A percentile compares a stretch with the other conserved stretches of the same genome.
These are phyloP conservation scores for Pseudochaenichthys georgianus DNA, from an alignment of 2,797 vertebrate genomes.

Conservation along the genomic window DNA sequence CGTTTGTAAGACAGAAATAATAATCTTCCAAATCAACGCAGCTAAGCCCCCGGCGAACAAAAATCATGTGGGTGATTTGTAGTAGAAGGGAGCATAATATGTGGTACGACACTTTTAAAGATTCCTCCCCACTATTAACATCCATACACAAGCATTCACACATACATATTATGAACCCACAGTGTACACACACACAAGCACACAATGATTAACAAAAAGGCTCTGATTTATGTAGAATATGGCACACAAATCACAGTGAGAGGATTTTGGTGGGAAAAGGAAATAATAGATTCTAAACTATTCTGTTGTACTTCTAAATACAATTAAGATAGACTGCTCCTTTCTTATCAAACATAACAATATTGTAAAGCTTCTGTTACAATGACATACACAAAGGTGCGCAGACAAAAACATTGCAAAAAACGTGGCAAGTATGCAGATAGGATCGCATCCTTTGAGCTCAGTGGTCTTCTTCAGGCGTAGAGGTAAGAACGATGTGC, in stretches of 20 bases:
- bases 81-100: constrained; percentile 25
- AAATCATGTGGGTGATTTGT: constrained; percentile 23
- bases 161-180: not conserved
- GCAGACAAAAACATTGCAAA: not conserved
- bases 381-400: not conserved
- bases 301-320: not conserved
- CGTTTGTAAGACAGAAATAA: constrained; percentile 30
- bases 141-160: not conserved
- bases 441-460: not conserved
- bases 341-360: not conserved
- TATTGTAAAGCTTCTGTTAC: not conserved
- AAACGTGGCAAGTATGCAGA: constrained; percentile 2
- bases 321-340: not conserved
- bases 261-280: not conserved
- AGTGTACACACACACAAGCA: not conserved
- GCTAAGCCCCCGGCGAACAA: not conserved
- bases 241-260: not conserved
- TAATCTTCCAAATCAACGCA: constrained; percentile 20
- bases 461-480: constrained; percentile 4
- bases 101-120: constrained; percentile 20
- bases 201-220: constrained; percentile 2
- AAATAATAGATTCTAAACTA: constrained; percentile 4
- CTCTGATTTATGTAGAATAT: not conserved
- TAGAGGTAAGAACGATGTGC: constrained; percentile 1
- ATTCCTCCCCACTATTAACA: constrained; percentile 4